These are phyloP conservation scores for Phyllopteryx taeniolatus DNA, from an alignment of 2,113 vertebrate species.

Conservation along the genomic window DNA sequence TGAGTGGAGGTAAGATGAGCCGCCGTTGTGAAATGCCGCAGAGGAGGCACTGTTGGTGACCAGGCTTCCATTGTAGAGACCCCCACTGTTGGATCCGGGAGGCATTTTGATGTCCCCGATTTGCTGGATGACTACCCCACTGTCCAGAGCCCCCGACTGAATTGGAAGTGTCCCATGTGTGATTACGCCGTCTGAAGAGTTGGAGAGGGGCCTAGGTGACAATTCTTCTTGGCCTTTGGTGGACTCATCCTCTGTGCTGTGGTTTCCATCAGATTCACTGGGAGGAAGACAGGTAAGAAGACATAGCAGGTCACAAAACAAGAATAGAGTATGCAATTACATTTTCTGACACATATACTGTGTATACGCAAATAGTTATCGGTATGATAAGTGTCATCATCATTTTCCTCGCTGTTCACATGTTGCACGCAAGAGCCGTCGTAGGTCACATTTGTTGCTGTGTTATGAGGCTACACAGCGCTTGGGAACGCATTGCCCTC, in stretches of 20 bases:
- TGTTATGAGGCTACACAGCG: constrained; percentile 33
- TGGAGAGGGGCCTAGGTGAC: constrained; percentile 88
- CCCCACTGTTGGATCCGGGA: constrained; percentile 77
- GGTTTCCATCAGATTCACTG: constrained; percentile 97
- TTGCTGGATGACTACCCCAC: constrained; percentile 92
- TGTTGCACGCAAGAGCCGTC: constrained; percentile 2
- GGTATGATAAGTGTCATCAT: background rate
- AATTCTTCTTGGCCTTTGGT: constrained; percentile 96
- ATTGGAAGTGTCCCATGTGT: constrained; percentile 78
- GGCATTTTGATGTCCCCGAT: constrained; percentile 94
- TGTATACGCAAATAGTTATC: background rate
- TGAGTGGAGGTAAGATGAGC: constrained; percentile 89
- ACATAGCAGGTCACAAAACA: constrained; percentile 11
- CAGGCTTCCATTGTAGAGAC: constrained; percentile 88
- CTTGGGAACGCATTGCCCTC: constrained; percentile 38
- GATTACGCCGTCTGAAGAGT: constrained; percentile 81
- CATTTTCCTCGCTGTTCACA: constrained; percentile 17
- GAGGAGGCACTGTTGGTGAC: constrained; percentile 83
- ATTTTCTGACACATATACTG: no score
- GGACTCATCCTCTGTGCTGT: constrained; percentile 98
- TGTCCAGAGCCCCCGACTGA: constrained; percentile 78
- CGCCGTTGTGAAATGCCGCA: constrained; percentile 88
- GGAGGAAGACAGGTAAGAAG: background rate
- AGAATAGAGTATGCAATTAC: no score
- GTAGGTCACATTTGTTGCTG: constrained; percentile 34